Evolutionary conservation across 2,797 vertebrate genomes (phyloP).

Genomic region (Esox lucius): DNA sequence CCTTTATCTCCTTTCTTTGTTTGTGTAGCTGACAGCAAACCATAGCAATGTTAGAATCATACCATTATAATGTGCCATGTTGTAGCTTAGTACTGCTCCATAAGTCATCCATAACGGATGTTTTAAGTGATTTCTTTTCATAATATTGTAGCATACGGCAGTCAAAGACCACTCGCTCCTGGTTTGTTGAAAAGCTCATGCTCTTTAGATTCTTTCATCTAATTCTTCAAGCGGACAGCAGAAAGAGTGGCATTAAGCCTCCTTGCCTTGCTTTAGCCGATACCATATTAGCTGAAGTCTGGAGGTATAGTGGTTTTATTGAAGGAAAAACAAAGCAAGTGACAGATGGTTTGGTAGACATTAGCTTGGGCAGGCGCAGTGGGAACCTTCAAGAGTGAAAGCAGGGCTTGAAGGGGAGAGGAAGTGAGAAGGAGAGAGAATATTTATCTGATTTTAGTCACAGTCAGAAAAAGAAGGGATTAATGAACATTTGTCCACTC

Average conservation of each 20-base stretch:
- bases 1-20: not conserved
- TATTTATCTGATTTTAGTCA: constrained; percentile 7
- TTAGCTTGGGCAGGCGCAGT: constrained; percentile 65
- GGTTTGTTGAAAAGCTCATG: not conserved
- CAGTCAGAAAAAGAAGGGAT: not conserved
- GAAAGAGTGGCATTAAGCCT: constrained; percentile 10
- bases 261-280: constrained; percentile 8
- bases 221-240: not conserved
- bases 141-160: not conserved
- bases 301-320: constrained; percentile 34
- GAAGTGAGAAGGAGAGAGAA: constrained; percentile 40
- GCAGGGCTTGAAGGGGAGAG: constrained; percentile 57
- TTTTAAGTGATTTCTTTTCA: not conserved
- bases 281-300: not conserved
- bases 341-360: constrained; percentile 79
- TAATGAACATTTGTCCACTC: not conserved
- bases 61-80: no score
- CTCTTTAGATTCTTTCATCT: not conserved
- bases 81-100: not conserved
- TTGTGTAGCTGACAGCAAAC: not conserved
- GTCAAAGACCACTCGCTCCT: not conserved
- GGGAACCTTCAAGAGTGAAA: constrained; percentile 66
- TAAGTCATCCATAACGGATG: not conserved
- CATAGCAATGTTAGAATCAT: not conserved
- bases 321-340: constrained; percentile 48